Base-by-base conservation (phyloP, 2,797 vertebrate species). In the Toxotes lorentzi region DNA sequence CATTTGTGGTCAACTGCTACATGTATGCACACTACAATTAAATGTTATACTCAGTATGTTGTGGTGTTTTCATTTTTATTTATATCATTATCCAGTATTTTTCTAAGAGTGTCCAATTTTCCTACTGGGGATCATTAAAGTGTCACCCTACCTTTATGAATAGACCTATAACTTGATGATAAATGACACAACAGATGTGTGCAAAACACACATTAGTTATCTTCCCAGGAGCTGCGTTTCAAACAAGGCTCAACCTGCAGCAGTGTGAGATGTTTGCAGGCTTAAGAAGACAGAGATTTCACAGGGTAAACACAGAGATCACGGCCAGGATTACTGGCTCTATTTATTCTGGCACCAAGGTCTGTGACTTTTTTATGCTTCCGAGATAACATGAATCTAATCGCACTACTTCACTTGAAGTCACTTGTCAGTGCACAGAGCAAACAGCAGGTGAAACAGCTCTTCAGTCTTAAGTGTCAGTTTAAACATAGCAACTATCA, bases 301-400 rank as follows among this genome's bases (percentile, higher is more conserved):
- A 27, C 64, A 64, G 38, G 12, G 72, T 83, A 72, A 81, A 79
- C 68, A 53, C 34, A 53, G 35, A 61, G 50, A 83, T 87, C 65
- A 80, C 68, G 35, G 40, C 53, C 56, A 35, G 74, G 75, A 89
- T 88, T 81, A 86, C 30, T 62, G 57, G 30, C 58, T 81, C 45
- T 70, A 66, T 90, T 86, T 80, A 70, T 38, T 76, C 65, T 79
- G 84, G 76, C 68, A 76, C 85, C 41, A 58, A 68, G 45, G 38
- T 58, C 43, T 12, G 30, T 53, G 65, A 68, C 76, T 62, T 67
- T 67, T 65, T 76, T 43, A 51, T 47, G 27, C 76, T 88, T 87
- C 30, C 79, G 78, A 80, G 78, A 81, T 61, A 78, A 86, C 60
- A 76, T 32, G 12, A 66, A 34, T 67, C 60, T 83, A 81, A 88